Evolutionary conservation across 1,140 invertebrate species (phyloP).

Genomic region (Nasonia giraulti): DNA sequence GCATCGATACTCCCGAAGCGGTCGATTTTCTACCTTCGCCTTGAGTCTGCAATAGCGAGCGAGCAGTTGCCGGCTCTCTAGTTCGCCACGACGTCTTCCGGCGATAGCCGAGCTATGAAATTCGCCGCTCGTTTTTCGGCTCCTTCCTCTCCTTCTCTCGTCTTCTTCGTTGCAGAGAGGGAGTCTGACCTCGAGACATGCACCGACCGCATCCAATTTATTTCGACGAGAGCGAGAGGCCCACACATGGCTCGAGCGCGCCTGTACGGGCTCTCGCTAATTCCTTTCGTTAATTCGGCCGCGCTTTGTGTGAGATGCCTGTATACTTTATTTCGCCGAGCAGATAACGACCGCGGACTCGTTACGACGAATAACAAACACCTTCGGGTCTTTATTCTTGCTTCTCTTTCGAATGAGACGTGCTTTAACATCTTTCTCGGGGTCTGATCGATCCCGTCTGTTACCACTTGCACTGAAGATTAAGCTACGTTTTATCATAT

Average conservation of each 20-base stretch:
- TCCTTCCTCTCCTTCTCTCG: conserved; percentile 27
- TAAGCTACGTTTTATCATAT: too few species aligned
- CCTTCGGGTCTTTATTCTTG: not conserved
- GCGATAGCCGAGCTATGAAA: not conserved
- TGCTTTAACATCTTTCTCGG: too few species aligned
- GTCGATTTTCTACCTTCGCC: not conserved
- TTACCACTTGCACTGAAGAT: too few species aligned
- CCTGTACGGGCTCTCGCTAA: not conserved
- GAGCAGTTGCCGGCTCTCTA: not conserved
- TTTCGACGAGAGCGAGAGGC: conserved; percentile 47
- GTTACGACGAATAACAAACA: conserved; percentile 15
- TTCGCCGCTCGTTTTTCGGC: conserved; percentile 22
- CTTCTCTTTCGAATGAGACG: too few species aligned
- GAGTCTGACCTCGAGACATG: conserved; percentile 59
- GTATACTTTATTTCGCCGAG: not conserved
- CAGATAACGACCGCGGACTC: not conserved
- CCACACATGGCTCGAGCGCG: conserved; percentile 42
- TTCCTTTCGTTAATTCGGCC: not conserved
- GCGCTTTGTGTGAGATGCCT: not conserved
- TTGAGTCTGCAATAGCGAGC: not conserved
- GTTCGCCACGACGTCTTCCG: not conserved
- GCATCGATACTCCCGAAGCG: not conserved
- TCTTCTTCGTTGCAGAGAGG: conserved; percentile 44
- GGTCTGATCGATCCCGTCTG: too few species aligned
- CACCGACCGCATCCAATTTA: conserved; percentile 60